Evolutionary conservation across 2,797 vertebrate species (phyloP).

Genomic region (Esox lucius): DNA sequence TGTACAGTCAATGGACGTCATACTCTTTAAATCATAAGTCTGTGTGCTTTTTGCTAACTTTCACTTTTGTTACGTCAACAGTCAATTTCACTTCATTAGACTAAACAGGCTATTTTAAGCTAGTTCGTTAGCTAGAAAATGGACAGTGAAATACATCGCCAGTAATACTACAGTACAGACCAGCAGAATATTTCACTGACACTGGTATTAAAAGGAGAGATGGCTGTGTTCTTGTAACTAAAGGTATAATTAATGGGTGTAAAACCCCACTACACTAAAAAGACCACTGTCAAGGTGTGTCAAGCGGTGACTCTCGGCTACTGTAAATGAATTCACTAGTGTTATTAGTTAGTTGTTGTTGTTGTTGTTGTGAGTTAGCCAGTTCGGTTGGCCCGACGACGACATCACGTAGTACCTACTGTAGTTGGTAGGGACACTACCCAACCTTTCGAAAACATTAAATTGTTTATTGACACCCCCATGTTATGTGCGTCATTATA

Average conservation of each 20-base stretch:
- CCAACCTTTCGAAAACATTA: background rate
- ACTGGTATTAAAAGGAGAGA: too few relatives aligned
- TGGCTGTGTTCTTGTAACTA: background rate
- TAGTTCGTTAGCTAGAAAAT: background rate
- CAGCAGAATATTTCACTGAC: too few relatives aligned
- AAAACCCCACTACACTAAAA: background rate
- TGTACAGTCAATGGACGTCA: too few relatives aligned
- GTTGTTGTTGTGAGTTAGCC: background rate
- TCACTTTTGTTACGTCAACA: background rate
- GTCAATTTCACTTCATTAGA: background rate
- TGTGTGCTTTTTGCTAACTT: too few relatives aligned
- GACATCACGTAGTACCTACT: background rate
- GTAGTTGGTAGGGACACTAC: background rate
- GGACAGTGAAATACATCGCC: background rate
- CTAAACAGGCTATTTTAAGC: background rate
- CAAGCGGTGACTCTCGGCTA: background rate
- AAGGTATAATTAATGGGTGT: background rate
- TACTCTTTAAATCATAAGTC: too few relatives aligned
- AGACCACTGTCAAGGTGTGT: background rate
- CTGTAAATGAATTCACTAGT: background rate
- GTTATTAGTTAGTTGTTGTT: background rate
- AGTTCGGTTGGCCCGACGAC: background rate
- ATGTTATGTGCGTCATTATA: background rate
- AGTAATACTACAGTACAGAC: too few relatives aligned
- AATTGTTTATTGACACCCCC: background rate